Evolutionary conservation across 2,113 vertebrate genomes (phyloP).

Genomic region (Plestiodon gilberti): DNA sequence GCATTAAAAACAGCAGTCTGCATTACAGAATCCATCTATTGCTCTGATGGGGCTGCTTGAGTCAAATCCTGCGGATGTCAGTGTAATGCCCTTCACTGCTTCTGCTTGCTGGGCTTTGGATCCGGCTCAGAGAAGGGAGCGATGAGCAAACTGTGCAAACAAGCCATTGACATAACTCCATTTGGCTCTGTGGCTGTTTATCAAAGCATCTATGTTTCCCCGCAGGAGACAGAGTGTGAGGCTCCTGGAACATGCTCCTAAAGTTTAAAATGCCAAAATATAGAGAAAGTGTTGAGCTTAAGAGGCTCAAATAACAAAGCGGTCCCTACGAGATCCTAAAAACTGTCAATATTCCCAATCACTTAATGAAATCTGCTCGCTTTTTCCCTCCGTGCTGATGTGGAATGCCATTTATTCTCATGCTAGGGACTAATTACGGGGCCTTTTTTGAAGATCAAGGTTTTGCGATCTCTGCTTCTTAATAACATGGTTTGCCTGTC

Average conservation of each 20-base stretch:
- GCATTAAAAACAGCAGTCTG: conserved; percentile 34
- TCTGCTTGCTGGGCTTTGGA: not conserved
- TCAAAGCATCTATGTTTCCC: conserved; percentile 40
- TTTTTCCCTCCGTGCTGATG: conserved; percentile 65
- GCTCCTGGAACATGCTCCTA: not conserved
- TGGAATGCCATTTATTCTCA: conserved; percentile 82
- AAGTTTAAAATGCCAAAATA: conserved; percentile 49
- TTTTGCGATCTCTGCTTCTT: conserved; percentile 80
- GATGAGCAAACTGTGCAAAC: conserved; percentile 14
- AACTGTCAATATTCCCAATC: conserved; percentile 67
- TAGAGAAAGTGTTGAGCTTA: conserved; percentile 40
- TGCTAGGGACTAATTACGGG: conserved; percentile 83
- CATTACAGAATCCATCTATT: conserved; percentile 11
- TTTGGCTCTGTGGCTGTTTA: conserved; percentile 8
- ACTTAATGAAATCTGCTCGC: conserved; percentile 64
- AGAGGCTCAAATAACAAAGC: conserved; percentile 58
- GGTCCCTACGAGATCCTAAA: conserved; percentile 58
- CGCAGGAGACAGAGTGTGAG: conserved; percentile 17
- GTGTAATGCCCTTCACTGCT: not conserved
- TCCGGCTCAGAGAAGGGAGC: not conserved
- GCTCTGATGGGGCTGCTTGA: not conserved
- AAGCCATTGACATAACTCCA: conserved; percentile 22
- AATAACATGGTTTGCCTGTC: conserved; percentile 86
- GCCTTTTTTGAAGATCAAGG: conserved; percentile 84
- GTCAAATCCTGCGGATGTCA: not conserved